phyloP scores from a whole-genome alignment of 2,888 invertebrate genomes.

The Argyra leucocephala region DNA sequence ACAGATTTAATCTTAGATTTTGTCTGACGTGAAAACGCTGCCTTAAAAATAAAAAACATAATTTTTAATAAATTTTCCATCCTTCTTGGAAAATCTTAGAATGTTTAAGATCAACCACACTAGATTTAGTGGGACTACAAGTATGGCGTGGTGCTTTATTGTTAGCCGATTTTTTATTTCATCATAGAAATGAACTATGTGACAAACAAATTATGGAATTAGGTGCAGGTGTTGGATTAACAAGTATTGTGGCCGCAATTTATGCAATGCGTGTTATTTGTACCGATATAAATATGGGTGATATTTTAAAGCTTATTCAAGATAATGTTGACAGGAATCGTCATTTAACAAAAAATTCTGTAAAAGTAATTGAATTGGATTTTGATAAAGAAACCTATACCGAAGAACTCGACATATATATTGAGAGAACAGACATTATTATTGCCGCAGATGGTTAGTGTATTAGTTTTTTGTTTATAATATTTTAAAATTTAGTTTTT shows the following conservation, averaged over 20 bases:
- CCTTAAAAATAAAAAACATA: too few relatives aligned
- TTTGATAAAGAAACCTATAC: conserved; percentile 54
- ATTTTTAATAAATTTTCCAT: too few relatives aligned
- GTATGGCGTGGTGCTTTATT: conserved; percentile 83
- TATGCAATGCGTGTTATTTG: conserved; percentile 64
- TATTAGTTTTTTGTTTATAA: conserved; percentile 8
- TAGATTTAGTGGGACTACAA: conserved; percentile 72
- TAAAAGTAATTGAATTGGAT: conserved; percentile 56
- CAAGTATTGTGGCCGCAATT: conserved; percentile 70
- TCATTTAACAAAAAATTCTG: conserved; percentile 49
- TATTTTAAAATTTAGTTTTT: conserved; percentile 15
- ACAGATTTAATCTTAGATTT: too few relatives aligned
- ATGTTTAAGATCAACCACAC: conserved; percentile 62
- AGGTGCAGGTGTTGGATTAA: conserved; percentile 80
- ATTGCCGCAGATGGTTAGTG: conserved; percentile 73
- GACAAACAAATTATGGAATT: conserved; percentile 59
- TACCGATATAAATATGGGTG: conserved; percentile 70
- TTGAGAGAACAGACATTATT: conserved; percentile 55
- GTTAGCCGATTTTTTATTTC: conserved; percentile 65
- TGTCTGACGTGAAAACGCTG: too few relatives aligned
- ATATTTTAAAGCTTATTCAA: conserved; percentile 62
- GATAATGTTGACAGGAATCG: conserved; percentile 60
- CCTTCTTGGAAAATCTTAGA: too few relatives aligned
- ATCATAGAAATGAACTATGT: conserved; percentile 45
- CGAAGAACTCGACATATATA: conserved; percentile 46